Percentiles rank a stretch among this genome's conserved stretches.
Evolutionary conservation across 2,888 invertebrate species (phyloP).

Genomic region (Macaria notata): DNA sequence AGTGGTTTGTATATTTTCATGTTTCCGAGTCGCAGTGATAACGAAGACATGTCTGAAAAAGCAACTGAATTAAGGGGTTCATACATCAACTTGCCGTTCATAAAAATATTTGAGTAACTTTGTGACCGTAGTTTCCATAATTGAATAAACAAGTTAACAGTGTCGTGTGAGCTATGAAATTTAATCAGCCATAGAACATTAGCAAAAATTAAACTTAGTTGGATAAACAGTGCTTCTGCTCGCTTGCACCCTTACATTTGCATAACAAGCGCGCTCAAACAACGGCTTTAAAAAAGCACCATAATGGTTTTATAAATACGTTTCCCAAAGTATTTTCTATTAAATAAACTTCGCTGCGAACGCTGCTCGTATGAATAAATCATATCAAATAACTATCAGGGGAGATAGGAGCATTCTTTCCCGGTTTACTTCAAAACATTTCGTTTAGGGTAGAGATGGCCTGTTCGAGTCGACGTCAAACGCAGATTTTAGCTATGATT

Average conservation of each 20-base stretch:
- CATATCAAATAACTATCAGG: slow-evolving; percentile 88
- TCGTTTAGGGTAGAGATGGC: slow-evolving; percentile 58
- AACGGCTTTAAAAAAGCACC: slow-evolving; percentile 65
- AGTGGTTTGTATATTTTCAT: no score
- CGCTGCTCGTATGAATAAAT: slow-evolving; percentile 85
- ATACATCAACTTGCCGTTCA: no score
- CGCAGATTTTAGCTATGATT: slow-evolving; percentile 61
- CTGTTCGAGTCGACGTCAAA: slow-evolving; percentile 42
- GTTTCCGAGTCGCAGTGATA: no score
- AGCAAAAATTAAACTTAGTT: slow-evolving; percentile 53
- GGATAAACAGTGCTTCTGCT: slow-evolving; percentile 50
- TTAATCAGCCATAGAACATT: slow-evolving; percentile 50
- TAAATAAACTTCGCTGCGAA: slow-evolving; percentile 72
- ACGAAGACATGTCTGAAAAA: no score
- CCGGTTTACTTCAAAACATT: slow-evolving; percentile 65
- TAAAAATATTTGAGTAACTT: not conserved
- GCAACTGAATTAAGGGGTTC: no score
- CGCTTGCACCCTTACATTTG: slow-evolving; percentile 57
- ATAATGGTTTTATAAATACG: slow-evolving; percentile 80
- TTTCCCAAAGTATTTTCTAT: slow-evolving; percentile 77
- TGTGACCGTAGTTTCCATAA: not conserved
- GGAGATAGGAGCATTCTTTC: slow-evolving; percentile 69
- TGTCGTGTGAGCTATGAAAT: slow-evolving; percentile 30
- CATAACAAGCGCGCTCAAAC: slow-evolving; percentile 67
- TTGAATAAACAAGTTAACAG: not conserved